Conservation (phyloP, 2,888 invertebrate genomes). For the Cheiracanthium punctorium region DNA sequence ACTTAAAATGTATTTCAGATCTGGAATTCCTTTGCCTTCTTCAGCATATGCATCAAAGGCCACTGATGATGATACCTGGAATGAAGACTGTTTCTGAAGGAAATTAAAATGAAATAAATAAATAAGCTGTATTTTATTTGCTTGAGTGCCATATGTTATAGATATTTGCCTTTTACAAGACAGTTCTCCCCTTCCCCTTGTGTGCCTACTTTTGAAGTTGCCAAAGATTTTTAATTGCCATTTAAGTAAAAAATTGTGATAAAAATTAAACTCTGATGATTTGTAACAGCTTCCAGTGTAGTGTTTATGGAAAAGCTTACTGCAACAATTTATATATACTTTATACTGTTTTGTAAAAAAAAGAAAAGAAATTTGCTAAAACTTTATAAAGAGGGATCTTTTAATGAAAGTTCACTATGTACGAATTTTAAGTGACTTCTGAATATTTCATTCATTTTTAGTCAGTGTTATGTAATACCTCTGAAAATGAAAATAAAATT, state of each 20-base stretch:
- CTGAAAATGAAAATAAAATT: neutral
- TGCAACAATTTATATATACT: conserved; percentile 8
- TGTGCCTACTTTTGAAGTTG: conserved; percentile 55
- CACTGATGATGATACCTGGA: conserved; percentile 52
- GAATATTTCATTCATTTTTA: conserved; percentile 3
- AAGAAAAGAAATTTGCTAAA: neutral
- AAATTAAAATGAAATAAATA: too few relatives aligned
- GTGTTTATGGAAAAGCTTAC: neutral
- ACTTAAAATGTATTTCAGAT: conserved; percentile 43
- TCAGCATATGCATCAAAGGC: conserved; percentile 21
- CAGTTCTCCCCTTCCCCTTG: conserved; percentile 38
- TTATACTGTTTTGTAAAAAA: neutral
- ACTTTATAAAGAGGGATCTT: neutral
- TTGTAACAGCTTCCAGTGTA: neutral
- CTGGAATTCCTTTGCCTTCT: conserved; percentile 65
- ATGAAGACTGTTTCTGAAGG: conserved; percentile 53
- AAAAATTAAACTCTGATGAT: neutral
- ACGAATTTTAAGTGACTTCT: neutral
- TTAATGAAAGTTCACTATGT: neutral
- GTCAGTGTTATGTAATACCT: too few relatives aligned
- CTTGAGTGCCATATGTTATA: conserved; percentile 56
- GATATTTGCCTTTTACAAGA: conserved; percentile 30
- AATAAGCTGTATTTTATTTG: conserved; percentile 30
- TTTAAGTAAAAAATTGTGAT: neutral
- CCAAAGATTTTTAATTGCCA: conserved; percentile 32